Percentiles rank a stretch among this genome's conserved stretches.
These are phyloP conservation scores for Pseudopipra pipra DNA, from an alignment of 2,113 vertebrate genomes.

Conservation along the genomic window DNA sequence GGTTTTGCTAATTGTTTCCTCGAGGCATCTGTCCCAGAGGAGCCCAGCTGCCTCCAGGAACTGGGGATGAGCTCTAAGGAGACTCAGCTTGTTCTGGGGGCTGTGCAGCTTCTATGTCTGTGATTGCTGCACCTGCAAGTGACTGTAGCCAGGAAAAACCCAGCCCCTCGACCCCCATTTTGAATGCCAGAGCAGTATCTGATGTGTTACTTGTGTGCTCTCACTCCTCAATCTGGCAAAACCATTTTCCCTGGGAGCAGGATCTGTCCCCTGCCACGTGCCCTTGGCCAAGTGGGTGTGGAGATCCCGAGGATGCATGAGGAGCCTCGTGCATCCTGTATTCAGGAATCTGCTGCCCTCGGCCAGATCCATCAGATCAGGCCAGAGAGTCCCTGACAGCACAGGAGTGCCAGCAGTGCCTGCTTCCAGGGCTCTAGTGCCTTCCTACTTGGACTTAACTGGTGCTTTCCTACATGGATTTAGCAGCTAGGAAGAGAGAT, in stretches of 20 bases:
- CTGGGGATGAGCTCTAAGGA: background rate
- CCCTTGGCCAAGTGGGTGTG: too few species aligned
- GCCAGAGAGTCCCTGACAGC: background rate
- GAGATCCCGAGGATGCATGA: background rate
- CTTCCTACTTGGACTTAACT: background rate
- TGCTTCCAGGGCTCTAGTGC: background rate
- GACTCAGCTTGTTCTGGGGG: background rate
- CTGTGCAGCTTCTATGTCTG: background rate
- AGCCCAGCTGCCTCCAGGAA: background rate
- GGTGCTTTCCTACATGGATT: rapidly evolving
- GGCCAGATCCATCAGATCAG: rapidly evolving
- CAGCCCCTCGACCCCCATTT: rapidly evolving
- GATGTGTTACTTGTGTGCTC: background rate
- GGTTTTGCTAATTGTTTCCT: background rate
- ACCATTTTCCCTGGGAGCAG: rapidly evolving
- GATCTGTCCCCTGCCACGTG: background rate
- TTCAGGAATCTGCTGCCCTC: background rate
- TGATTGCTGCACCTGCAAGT: background rate
- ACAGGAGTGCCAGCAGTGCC: rapidly evolving
- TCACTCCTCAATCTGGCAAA: background rate
- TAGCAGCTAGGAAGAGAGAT: background rate
- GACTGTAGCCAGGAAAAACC: background rate
- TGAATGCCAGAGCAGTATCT: background rate
- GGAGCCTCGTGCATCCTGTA: rapidly evolving
- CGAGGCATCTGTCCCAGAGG: background rate